A percentile compares a stretch with the other conserved stretches of the same genome.
Conservation (phyloP, 2,797 vertebrate genomes). For the Ctenosaura bakeri region DNA sequence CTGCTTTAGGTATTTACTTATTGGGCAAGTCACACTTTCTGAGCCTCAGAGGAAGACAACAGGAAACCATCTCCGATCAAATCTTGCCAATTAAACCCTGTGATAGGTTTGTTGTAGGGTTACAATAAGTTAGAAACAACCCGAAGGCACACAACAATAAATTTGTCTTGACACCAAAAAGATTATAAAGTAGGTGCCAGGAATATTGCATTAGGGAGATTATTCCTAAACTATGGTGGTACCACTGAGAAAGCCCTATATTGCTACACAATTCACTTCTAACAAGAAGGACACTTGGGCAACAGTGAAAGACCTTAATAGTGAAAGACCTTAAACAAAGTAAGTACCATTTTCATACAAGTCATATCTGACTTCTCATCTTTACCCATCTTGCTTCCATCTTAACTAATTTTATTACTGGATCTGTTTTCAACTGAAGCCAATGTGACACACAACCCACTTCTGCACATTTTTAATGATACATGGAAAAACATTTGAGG, state of each 20-base stretch:
- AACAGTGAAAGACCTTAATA: no score
- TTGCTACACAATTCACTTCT: not conserved
- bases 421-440: not conserved
- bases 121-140: no score
- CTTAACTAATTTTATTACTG: conserved; percentile 52
- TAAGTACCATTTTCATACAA: not conserved
- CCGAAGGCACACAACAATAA: no score
- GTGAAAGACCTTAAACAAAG: not conserved
- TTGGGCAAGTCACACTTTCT: not conserved
- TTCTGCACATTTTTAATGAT: no score
- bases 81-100: no score
- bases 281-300: not conserved
- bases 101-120: no score
- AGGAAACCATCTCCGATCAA: no score
- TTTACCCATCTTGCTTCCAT: conserved; percentile 46
- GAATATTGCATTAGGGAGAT: not conserved
- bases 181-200: not conserved
- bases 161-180: no score
- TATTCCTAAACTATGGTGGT: not conserved
- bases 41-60: no score
- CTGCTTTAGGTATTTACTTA: not conserved
- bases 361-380: conserved; percentile 10
- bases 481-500: no score
- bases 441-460: not conserved
- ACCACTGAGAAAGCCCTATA: not conserved